Base-by-base conservation (phyloP, 2,888 invertebrate species). In the Ophraella communa region DNA sequence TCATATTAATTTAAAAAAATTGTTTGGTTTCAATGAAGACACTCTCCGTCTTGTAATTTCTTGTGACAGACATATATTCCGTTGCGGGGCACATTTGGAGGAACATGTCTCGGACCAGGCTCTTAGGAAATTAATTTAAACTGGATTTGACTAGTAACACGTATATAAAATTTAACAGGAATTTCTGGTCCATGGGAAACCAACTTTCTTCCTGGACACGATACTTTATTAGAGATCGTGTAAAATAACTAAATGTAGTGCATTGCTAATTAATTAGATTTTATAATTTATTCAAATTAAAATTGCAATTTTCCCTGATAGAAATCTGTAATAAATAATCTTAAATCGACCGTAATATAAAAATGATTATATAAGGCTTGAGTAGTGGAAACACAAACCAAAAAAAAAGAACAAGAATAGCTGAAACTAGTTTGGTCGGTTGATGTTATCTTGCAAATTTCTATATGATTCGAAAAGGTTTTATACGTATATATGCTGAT, bases 241-340 rank as follows among this genome's bases (percentile, higher is more conserved):
- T 63, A 61, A 66, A 66, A 57, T 30, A 45, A 24, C 58, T 33
- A 55, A 33, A 30, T 30, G 18, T 30, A 24, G 21, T 27, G 52
- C 47, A 33, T 23, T 14, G 35, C 52, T 69, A 69, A 69, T 69
- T 69, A 69, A 69, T 66, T 62, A 60, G 47, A 60, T 58, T 62
- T 61, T 62, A 69, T 69, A 69, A 69, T 69, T 62, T 66, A 69
- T 67, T 69, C 67, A 67, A 69, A 69, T 69, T 66, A 64, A 67
- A 69, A 66, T 67, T 57, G 62, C 60, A 64, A 67, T 69, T 67
- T 65, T 66, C 69, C 54, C 56, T 62, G 59, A 67, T 69, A 65
- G 53, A 67, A 64, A 64, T 68, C 64, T 64, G 52, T 42, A 60
- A 66, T 63, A 63, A 60, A 60, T 58, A 61, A 64, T 67, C 53